A percentile compares a stretch with the other conserved stretches of the same genome.
Evolutionary conservation across 2,797 vertebrate species (phyloP).

Genomic region (Furcifer pardalis): DNA sequence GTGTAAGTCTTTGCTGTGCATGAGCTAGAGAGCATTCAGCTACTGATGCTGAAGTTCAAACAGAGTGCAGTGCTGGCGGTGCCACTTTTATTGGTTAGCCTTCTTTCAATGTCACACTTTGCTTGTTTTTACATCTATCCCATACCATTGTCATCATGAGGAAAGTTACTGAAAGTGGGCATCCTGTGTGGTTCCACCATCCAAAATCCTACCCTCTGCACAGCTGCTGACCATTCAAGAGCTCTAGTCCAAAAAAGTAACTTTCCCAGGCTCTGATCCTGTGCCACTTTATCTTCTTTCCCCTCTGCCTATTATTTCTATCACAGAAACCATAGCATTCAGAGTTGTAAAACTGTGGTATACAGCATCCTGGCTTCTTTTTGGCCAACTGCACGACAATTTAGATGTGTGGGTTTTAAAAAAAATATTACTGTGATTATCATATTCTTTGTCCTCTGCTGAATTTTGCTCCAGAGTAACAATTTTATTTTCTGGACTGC

Average conservation of each 20-base stretch:
- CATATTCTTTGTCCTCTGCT: constrained; percentile 42
- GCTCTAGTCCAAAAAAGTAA: no score
- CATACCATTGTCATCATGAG: constrained; percentile 32
- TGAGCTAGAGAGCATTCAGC: constrained; percentile 35
- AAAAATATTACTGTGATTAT: not conserved
- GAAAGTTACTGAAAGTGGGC: constrained; percentile 48
- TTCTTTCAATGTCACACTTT: constrained; percentile 56
- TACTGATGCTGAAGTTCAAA: constrained; percentile 46
- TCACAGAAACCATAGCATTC: constrained; percentile 48
- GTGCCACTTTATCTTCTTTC: constrained; percentile 20
- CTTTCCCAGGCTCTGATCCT: not conserved
- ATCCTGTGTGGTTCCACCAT: rapidly evolving
- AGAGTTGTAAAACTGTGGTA: constrained; percentile 50
- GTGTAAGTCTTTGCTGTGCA: constrained; percentile 20
- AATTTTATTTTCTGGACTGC: constrained; percentile 28
- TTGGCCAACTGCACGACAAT: constrained; percentile 52
- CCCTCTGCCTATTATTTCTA: constrained; percentile 40
- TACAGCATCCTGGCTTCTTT: constrained; percentile 22
- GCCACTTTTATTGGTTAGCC: constrained; percentile 55
- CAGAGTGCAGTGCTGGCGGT: constrained; percentile 64
- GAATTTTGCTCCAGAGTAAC: constrained; percentile 42
- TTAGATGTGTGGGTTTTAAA: constrained; percentile 37
- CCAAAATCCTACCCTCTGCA: no score
- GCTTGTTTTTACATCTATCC: not conserved
- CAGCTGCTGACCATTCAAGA: no score